Evolutionary conservation across 1,140 invertebrate species (phyloP).

Genomic region (Drosophila eugracilis): DNA sequence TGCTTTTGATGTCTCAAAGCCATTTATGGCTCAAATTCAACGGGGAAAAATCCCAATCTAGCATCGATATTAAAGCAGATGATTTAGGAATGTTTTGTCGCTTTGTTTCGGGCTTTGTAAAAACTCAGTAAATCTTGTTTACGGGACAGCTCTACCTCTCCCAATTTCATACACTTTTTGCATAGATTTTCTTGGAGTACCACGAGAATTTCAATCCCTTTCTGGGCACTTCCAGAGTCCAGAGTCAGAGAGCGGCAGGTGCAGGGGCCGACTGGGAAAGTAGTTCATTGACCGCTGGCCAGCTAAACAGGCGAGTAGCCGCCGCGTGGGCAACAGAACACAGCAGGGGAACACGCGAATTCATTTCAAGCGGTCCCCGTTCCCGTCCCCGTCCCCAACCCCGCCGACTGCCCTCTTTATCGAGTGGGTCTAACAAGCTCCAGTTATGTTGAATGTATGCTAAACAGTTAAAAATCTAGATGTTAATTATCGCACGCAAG

Average conservation of each 20-base stretch:
- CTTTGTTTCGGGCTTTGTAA: too few species aligned
- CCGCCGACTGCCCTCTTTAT: constrained; percentile 56
- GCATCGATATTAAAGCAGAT: not conserved
- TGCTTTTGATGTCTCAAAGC: constrained; percentile 23
- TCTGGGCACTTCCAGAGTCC: not conserved
- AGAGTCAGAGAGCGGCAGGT: constrained; percentile 6
- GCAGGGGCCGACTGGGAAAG: constrained; percentile 20
- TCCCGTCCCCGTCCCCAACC: too few species aligned
- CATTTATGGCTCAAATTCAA: constrained; percentile 18
- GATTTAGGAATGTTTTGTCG: not conserved
- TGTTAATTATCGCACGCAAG: constrained; percentile 80
- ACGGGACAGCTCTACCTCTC: too few species aligned
- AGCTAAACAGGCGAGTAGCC: constrained; percentile 50
- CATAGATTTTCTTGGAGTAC: not conserved
- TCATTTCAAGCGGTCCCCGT: constrained; percentile 54
- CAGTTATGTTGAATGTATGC: constrained; percentile 76
- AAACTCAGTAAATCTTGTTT: too few species aligned
- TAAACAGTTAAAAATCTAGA: constrained; percentile 70
- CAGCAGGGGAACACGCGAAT: constrained; percentile 57
- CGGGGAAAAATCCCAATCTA: not conserved
- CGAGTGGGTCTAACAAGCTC: constrained; percentile 67
- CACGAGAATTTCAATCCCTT: not conserved
- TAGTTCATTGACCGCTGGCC: constrained; percentile 62
- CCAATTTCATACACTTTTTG: too few species aligned
- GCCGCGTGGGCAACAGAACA: constrained; percentile 36